phyloP scores from a whole-genome alignment of 2,888 invertebrate species.

The Caenorhabditis sp. region DNA sequence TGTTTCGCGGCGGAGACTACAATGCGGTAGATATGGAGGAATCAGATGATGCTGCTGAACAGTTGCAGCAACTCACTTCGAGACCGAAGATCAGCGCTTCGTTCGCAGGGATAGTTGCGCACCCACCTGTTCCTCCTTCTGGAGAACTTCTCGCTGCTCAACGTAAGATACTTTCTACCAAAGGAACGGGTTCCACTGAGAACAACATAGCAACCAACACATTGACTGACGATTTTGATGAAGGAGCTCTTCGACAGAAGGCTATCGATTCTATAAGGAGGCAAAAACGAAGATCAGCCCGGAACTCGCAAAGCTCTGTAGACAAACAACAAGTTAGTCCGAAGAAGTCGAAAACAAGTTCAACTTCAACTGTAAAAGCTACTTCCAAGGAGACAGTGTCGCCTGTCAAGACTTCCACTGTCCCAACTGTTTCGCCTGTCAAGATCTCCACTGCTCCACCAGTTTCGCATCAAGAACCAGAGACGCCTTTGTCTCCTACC shows the following conservation, averaged over 20 bases:
- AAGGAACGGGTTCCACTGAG: background rate
- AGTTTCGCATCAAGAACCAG: too few species aligned
- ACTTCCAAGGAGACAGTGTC: too few species aligned
- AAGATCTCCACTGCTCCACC: too few species aligned
- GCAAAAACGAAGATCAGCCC: background rate
- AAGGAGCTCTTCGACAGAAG: background rate
- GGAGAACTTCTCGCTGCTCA: background rate
- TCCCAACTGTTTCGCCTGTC: too few species aligned
- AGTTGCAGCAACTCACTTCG: too few species aligned
- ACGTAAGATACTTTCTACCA: background rate
- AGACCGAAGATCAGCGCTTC: background rate
- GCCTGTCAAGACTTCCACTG: too few species aligned
- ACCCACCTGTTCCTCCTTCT: constrained; percentile 21
- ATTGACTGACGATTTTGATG: background rate
- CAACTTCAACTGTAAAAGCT: background rate
- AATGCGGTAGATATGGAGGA: constrained; percentile 4
- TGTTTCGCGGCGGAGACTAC: constrained; percentile 4
- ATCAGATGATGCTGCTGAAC: background rate
- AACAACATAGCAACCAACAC: background rate
- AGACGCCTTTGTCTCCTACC: too few species aligned
- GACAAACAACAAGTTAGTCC: background rate
- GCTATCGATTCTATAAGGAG: background rate
- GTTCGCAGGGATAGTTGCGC: background rate
- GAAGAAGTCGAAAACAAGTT: background rate
- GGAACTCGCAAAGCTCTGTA: background rate